These are phyloP conservation scores for Nephrotoma flavescens DNA, from an alignment of 2,888 invertebrate genomes.

Conservation along the genomic window DNA sequence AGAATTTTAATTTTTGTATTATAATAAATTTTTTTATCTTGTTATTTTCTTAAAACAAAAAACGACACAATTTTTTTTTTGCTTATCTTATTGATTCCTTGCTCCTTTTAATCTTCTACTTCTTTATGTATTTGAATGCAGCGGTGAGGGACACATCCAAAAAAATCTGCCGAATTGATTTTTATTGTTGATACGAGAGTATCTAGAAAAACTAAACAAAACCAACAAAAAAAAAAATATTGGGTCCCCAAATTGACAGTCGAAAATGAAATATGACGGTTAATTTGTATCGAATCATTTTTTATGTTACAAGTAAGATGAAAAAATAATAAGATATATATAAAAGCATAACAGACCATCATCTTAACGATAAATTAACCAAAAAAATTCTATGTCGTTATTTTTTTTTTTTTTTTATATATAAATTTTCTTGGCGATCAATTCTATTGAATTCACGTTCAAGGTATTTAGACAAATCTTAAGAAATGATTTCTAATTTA, in stretches of 20 bases:
- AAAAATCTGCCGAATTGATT: constrained; percentile 5
- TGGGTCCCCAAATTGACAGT: constrained; percentile 14
- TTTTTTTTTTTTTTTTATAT: too few species aligned
- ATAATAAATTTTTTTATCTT: neutral
- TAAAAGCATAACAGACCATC: neutral
- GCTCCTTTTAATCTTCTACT: neutral
- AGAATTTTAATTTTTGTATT: constrained; percentile 3
- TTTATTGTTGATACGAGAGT: neutral
- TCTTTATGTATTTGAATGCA: neutral
- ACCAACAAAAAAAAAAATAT: neutral
- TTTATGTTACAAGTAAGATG: constrained; percentile 6
- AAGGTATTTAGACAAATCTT: neutral
- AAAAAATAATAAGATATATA: neutral
- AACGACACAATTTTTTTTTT: neutral
- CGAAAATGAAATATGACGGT: constrained; percentile 16
- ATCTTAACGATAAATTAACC: neutral
- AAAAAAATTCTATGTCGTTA: neutral
- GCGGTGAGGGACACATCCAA: neutral
- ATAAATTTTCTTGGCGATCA: neutral
- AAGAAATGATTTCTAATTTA: neutral
- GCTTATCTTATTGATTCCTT: neutral
- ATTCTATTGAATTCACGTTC: neutral
- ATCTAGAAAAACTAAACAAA: neutral
- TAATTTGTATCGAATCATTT: constrained; percentile 17
- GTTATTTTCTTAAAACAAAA: neutral